A percentile compares a stretch with the other conserved stretches of the same genome.
phyloP scores from a whole-genome alignment of 2,888 invertebrate species.

The Dryomyza anilis region DNA sequence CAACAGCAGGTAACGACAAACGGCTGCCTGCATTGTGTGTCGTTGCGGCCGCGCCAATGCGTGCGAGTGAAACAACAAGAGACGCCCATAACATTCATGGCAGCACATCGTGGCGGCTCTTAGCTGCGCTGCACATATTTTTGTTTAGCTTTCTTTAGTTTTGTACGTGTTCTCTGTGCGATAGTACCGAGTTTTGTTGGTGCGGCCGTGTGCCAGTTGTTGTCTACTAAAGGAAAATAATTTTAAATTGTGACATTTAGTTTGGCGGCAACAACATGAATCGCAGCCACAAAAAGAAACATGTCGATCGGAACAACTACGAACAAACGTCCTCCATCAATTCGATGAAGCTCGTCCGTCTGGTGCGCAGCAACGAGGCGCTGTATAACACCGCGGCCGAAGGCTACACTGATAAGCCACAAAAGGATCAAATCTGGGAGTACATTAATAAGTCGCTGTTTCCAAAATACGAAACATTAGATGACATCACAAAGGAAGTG shows the following conservation, averaged over 20 bases:
- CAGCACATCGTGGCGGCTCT: slow-evolving; percentile 1
- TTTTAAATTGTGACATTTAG: neutral
- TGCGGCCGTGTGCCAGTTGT: neutral
- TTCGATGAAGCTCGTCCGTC: slow-evolving; percentile 35
- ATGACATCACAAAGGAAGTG: slow-evolving; percentile 23
- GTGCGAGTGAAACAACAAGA: slow-evolving; percentile 14
- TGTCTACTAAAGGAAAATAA: neutral
- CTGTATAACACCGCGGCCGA: slow-evolving; percentile 35
- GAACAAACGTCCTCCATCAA: slow-evolving; percentile 33
- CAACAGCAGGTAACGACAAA: no score
- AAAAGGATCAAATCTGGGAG: slow-evolving; percentile 39
- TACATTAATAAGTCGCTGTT: slow-evolving; percentile 33
- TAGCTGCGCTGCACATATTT: slow-evolving; percentile 6
- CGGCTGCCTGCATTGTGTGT: slow-evolving; percentile 6
- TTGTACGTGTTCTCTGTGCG: neutral
- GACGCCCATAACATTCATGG: slow-evolving; percentile 9
- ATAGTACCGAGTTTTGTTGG: neutral
- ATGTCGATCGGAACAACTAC: slow-evolving; percentile 14
- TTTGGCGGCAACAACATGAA: neutral
- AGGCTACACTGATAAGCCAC: slow-evolving; percentile 32
- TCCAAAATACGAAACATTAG: slow-evolving; percentile 30
- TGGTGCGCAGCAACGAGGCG: slow-evolving; percentile 34
- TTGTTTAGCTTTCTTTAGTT: slow-evolving; percentile 5
- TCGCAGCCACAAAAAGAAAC: no score
- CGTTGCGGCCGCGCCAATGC: neutral